Percentiles rank a stretch among this genome's conserved stretches.
phyloP scores from a whole-genome alignment of 1,140 invertebrate species.

The Diachasma alloeum region DNA sequence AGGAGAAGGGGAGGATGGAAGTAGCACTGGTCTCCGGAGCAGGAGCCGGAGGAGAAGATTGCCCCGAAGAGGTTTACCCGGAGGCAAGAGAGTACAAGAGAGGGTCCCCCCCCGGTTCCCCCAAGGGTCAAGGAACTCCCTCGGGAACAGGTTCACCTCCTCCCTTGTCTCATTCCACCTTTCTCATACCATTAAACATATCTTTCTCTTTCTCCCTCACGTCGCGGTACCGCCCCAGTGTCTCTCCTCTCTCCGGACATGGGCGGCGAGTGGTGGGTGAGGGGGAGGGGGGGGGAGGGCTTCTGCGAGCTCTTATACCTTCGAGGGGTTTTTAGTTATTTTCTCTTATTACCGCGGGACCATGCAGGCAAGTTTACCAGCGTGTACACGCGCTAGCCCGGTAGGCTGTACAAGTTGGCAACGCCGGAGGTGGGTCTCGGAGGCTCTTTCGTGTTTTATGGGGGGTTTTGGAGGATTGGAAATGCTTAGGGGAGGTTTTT shows the following conservation, averaged over 20 bases:
- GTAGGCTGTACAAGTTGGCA: constrained; percentile 22
- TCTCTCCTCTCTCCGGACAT: background rate
- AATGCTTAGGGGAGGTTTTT: background rate
- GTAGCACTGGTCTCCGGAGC: constrained; percentile 35
- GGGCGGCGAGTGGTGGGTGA: background rate
- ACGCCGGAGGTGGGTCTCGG: constrained; percentile 11
- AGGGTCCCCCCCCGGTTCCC: constrained; percentile 34
- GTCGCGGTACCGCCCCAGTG: constrained; percentile 12
- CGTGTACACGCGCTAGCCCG: constrained; percentile 17
- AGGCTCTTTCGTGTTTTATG: background rate
- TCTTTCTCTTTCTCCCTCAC: constrained; percentile 23
- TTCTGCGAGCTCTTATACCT: constrained; percentile 19
- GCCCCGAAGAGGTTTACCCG: constrained; percentile 6
- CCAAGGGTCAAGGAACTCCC: constrained; percentile 65
- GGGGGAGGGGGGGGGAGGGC: background rate
- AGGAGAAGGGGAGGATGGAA: constrained; percentile 38
- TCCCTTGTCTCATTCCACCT: constrained; percentile 39
- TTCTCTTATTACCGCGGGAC: constrained; percentile 28
- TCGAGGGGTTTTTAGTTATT: constrained; percentile 24
- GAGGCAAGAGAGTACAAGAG: constrained; percentile 11
- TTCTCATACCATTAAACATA: constrained; percentile 5
- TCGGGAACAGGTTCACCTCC: constrained; percentile 65
- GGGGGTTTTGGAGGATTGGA: background rate
- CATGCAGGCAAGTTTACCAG: constrained; percentile 18
- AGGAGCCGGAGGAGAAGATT: constrained; percentile 12